Evolutionary conservation across 2,797 vertebrate genomes (phyloP).

Genomic region (Glyptemys insculpta): DNA sequence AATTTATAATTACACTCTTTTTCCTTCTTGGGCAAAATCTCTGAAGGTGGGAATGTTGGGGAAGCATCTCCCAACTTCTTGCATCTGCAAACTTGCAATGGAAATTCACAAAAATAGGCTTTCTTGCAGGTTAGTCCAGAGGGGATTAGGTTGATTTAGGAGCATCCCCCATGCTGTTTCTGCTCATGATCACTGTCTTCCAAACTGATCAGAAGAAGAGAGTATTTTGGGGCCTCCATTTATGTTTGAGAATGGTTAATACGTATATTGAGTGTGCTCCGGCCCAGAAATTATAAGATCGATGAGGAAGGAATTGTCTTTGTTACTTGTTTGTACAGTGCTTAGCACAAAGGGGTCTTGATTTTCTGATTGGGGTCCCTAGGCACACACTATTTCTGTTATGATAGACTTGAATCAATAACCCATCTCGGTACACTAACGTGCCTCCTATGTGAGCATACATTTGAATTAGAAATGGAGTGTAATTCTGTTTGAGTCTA

Average conservation of each 20-base stretch:
- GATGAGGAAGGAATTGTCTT: background rate
- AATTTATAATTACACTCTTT: too few relatives aligned
- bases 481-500: background rate
- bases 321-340: accelerated
- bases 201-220: background rate
- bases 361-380: background rate
- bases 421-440: accelerated
- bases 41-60: accelerated
- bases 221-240: background rate
- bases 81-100: background rate
- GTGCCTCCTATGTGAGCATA: accelerated
- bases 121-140: background rate
- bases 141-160: background rate
- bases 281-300: background rate
- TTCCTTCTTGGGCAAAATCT: background rate
- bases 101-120: background rate
- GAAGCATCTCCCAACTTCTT: background rate
- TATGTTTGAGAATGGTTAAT: background rate
- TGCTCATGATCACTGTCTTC: background rate
- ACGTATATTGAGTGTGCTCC: background rate
- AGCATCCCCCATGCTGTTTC: background rate
- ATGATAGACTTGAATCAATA: background rate
- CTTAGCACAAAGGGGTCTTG: accelerated
- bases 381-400: background rate
- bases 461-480: background rate